Base-by-base conservation (phyloP, 2,888 invertebrate genomes). In the Eupithecia vulgata region DNA sequence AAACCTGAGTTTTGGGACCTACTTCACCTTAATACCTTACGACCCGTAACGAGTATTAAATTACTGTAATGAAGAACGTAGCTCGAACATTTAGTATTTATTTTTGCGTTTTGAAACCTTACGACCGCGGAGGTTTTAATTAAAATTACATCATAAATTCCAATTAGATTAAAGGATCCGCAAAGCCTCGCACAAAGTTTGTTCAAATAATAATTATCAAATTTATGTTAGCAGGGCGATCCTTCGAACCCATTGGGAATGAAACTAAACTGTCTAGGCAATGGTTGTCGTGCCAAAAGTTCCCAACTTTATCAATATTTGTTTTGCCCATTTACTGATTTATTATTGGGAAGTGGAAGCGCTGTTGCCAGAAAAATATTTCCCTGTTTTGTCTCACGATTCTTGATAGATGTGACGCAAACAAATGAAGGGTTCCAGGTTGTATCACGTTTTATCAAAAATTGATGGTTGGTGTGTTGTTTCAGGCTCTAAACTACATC, bases 121-220 rank as follows among this genome's bases (percentile, higher is more conserved):
- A 73, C 68, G 59, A 73, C 76, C 79, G 68, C 74, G 74, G 59
- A 71, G 76, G 72, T 78, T 79, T 80, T 81, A 80, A 82, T 84
- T 81, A 82, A 82, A 83, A 81, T 81, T 68, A 79, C 79, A 74
- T 77, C 81, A 80, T 82, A 82, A 82, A 83, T 82, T 80, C 78
- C 74, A 82, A 82, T 83, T 81, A 82, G 74, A 81, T 81, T 79
- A 80, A 75, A 79, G 80, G 80, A 81, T 79, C 74, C 79, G 72
- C 73, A 78, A 73, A 79, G 81, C 78, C 81, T 81, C 79, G 79
- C 79, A 76, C 75, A 68, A 81, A 85, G 81, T 84, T 84, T 80
- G 80, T 81, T 79, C 72, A 79, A 83, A 85, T 83, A 83, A 85
- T 83, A 84, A 85, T 84, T 82, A 84, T 80, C 75, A 76, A 81